Base-by-base conservation (phyloP, 2,888 invertebrate species). In the Calliphora vomitoria region DNA sequence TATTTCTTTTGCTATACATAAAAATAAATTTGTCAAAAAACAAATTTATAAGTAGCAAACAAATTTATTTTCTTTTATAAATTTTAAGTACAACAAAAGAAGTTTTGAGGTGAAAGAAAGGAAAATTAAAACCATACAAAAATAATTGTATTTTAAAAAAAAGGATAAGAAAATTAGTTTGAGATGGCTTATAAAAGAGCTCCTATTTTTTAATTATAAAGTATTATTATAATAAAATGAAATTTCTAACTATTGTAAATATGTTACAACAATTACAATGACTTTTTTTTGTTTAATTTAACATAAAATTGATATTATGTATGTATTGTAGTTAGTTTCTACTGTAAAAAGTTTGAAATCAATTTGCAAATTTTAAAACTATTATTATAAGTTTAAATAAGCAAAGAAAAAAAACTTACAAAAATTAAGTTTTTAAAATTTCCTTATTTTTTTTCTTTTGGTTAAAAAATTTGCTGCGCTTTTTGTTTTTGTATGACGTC, bases 371-470 rank as follows among this genome's bases (percentile, higher is more conserved):
- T 44, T 25, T 69, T 60, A 66, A 64, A 82, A 74, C 53, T 64
- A 44, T 53, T 55, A 44, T 41, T 68, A 62, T 20, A 55, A 25
- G 25, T 35, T 58, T 15, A 6, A 68, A 66, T 44, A 20, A 3
- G 41, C 18, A 50, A 44, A n/a, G n/a, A n/a, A 58, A 38, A 20
- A 35, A 69, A 80, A 85, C 74, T 74, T 84, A 84, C 47, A 74
- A 79, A 74, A 71, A 78, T 62, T 60, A 85, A 85, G 80, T 53
- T 85, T 78, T 74, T 13, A 68, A 66, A 58, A 66, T 25, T 53
- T 76, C 60, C 71, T 5, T 35, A 35, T 6, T 35, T 25, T 35
- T 55, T 75, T 38, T n/a, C n/a, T n/a, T 64, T 53, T 50, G 41
- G 15, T 60, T 68, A 25, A 11, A 71, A 47, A n/a, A 68, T 62